Conservation (phyloP, 2,113 vertebrate genomes). For the Misgurnus mizolepis region DNA sequence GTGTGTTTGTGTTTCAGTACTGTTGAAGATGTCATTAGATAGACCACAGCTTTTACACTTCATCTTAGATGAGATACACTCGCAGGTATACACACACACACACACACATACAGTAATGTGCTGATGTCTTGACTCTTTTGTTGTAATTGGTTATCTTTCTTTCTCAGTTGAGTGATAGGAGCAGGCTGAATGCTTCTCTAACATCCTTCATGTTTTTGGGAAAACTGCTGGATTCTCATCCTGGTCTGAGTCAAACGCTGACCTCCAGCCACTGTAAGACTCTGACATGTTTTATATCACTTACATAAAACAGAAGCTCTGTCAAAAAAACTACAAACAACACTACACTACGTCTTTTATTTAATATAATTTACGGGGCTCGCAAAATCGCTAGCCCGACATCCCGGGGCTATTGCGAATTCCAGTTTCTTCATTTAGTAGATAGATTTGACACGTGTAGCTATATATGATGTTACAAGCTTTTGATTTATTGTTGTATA, state of each 20-base stretch:
- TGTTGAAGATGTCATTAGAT: slow-evolving; percentile 81
- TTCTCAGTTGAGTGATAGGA: slow-evolving; percentile 63
- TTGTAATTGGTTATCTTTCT: not conserved
- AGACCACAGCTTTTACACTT: slow-evolving; percentile 75
- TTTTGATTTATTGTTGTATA: too few species aligned
- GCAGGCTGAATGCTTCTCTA: slow-evolving; percentile 65
- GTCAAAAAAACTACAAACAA: too few species aligned
- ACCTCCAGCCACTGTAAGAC: slow-evolving; percentile 80
- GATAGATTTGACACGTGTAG: too few species aligned
- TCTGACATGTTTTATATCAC: not conserved
- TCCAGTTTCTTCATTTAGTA: too few species aligned
- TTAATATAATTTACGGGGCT: too few species aligned
- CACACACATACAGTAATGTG: not conserved
- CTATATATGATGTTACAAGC: too few species aligned
- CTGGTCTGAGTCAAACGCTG: slow-evolving; percentile 76
- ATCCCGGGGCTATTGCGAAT: too few species aligned
- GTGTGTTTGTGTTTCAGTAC: slow-evolving; percentile 74
- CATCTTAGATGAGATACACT: slow-evolving; percentile 82
- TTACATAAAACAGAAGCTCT: too few species aligned
- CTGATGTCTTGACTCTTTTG: not conserved
- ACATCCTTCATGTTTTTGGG: slow-evolving; percentile 83
- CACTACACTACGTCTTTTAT: too few species aligned
- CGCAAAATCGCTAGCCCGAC: too few species aligned
- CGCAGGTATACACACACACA: slow-evolving; percentile 75
- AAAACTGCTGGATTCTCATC: slow-evolving; percentile 81